A percentile compares a stretch with the other conserved stretches of the same genome.
These are phyloP conservation scores for Oscheius sp. DNA, from an alignment of 1,140 invertebrate genomes.

Conservation along the genomic window DNA sequence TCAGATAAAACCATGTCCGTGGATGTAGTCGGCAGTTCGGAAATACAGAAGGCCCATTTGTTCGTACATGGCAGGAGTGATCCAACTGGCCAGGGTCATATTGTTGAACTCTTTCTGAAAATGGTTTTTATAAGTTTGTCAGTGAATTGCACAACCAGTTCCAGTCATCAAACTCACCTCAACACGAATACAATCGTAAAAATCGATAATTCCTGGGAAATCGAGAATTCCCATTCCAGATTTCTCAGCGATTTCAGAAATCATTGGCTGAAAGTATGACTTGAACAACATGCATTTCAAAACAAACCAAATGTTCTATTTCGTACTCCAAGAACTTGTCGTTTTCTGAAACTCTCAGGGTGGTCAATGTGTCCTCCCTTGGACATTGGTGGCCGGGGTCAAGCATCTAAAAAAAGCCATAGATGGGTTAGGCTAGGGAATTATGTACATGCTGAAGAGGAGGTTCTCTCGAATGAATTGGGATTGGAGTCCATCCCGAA, in stretches of 20 bases:
- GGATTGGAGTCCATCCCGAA: conserved; percentile 1
- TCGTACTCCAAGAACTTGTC: background rate
- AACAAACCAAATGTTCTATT: background rate
- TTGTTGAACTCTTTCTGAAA: conserved; percentile 24
- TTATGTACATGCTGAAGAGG: background rate
- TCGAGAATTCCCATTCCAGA: conserved; percentile 10
- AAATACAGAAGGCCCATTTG: background rate
- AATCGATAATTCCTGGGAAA: background rate
- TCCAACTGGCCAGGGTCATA: conserved; percentile 21
- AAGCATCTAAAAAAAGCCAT: conserved; percentile 9
- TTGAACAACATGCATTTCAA: background rate
- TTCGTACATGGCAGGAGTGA: conserved; percentile 27
- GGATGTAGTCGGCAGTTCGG: conserved; percentile 10
- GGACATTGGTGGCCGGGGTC: conserved; percentile 2
- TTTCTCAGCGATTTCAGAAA: conserved; percentile 16
- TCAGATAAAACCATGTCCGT: conserved; percentile 8
- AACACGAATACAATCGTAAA: conserved; percentile 22
- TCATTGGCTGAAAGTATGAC: conserved; percentile 14
- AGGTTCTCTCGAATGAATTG: conserved; percentile 13
- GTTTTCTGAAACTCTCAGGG: conserved; percentile 4
- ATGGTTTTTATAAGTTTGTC: background rate
- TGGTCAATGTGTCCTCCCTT: background rate
- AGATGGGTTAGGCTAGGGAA: background rate
- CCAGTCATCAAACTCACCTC: background rate
- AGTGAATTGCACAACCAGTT: background rate